A percentile compares a stretch with the other conserved stretches of the same genome.
Conservation (phyloP, 2,113 vertebrate species). For the Origma solitaria region DNA sequence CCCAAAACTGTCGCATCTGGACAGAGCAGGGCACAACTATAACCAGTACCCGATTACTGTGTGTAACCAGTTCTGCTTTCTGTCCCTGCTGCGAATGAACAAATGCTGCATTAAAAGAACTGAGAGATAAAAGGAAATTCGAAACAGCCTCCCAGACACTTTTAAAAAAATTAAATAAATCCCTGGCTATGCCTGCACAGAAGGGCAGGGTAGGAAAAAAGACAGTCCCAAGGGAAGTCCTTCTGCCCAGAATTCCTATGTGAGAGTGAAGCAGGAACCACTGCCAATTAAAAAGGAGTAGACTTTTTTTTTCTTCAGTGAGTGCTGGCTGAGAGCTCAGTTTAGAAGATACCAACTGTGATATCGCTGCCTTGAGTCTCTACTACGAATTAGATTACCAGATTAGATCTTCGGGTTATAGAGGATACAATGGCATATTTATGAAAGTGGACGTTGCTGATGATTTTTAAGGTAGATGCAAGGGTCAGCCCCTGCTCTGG, state of each 20-base stretch:
- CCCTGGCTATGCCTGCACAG: not conserved
- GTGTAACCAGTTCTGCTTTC: not conserved
- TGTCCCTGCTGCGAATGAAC: not conserved
- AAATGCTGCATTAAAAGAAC: not conserved
- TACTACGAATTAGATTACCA: not conserved
- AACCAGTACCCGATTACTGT: not conserved
- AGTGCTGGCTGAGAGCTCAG: not conserved
- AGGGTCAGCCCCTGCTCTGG: not conserved
- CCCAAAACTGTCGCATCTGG: not conserved
- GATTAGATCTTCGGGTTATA: not conserved
- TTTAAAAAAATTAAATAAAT: not conserved
- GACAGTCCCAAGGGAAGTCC: not conserved
- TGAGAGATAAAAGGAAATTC: not conserved
- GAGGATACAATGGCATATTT: not conserved
- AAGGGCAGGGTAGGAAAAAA: not conserved
- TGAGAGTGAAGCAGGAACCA: not conserved
- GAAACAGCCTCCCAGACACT: not conserved
- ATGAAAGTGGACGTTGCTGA: not conserved
- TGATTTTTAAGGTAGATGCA: not conserved
- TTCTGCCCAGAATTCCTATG: not conserved
- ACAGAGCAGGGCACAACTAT: not conserved
- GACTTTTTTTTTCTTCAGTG: not conserved
- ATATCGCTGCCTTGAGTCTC: not conserved
- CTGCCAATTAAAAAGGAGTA: not conserved
- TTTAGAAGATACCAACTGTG: not conserved